Base-by-base conservation (phyloP, 2,797 vertebrate species). In the Thaleichthys pacificus region DNA sequence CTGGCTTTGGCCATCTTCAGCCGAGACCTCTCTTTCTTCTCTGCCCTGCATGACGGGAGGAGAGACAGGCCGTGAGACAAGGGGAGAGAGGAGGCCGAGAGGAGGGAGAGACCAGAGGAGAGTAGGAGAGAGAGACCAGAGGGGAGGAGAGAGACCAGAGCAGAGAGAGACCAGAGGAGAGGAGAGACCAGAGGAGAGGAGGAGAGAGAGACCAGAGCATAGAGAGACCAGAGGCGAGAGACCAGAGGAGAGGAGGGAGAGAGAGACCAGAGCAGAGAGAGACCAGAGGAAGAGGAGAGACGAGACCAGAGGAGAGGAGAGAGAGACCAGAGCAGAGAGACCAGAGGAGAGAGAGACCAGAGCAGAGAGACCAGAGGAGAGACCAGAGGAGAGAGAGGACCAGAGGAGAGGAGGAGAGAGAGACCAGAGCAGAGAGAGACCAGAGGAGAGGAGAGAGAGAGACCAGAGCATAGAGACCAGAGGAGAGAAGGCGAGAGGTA, bases 1-100 rank as follows among this genome's bases (percentile, higher is more conserved):
- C 95, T 92, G 87, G 97, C 96, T 88, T 96, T 95, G 85, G 97
- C 96, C 0, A 93, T 96, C 94, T 99, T 99, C 92, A 99, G 93
- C 69, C 97, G 92, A 3, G 96, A 95, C 80, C 96, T 84, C 84
- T 99, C 97, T 88, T 97, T 98, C 89, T 97, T 98, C 88, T 99
- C 97, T 83, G 97, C 96, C 88, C 97, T 99, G 87, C 67, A 70
- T 54, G 61, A 73, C 1, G 58, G 49, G 57, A 11, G 19, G 0
- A 47, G 17, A 63, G 9, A 35, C 19, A 28, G 26, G 28, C 14
- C 28, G 1, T 9, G 15, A 70, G 9, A 1, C 60, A 21, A 61
- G 14, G 17, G 4, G 72, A n/a, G 30, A 21, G 38, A 32, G 12
- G 42, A 47, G 0, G 49, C n/a, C 11, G n/a, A 22, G 19, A 35